Base-by-base conservation (phyloP, 2,113 vertebrate genomes). In the Toxostoma redivivum region DNA sequence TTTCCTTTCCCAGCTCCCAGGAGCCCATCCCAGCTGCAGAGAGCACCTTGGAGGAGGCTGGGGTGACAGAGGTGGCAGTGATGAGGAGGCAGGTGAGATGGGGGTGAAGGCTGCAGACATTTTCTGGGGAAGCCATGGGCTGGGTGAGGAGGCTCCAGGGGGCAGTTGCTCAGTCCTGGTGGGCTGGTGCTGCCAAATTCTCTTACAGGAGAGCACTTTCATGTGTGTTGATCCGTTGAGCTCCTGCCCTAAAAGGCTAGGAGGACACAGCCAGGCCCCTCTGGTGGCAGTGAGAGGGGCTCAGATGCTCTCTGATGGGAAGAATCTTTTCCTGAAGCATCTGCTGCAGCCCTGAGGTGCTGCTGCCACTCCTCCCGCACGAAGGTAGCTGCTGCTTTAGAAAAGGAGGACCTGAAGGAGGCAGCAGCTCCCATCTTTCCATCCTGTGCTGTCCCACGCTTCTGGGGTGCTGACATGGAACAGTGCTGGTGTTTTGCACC, bases 61-160 rank as follows among this genome's bases (percentile, higher is more conserved):
- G 27, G 11, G 53, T 37, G n/a, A n/a, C 95, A 5, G 97, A 98
- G 80, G 69, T 97, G 61, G 88, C 88, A 31, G 77, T 64, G 2
- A 94, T 98, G 76, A 96, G 82, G 27, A 96, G 87, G 30, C 96
- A 98, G 97, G 97, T 98, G 91, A 90, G 94, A 8, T 6, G 21
- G n/a, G 8, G 33, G 0, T 22, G 24, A 71, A 45, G 54, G 50
- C 50, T 82, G 78, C 11, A 21, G 0, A 2, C 38, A 22, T 33
- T 53, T 15, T 4, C 54, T 87, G 89, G 45, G 61, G 12, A 33
- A 71, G 56, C 83, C 5, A 0, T 14, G 20, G 37, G 37, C 19
- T 35, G 62, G 31, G 4, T 10, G 48, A 37, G 79, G 78, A 30
- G 25, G n/a, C 21, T 81, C 10, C 11, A 4, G 28, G 79, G 45